Conservation (phyloP, 2,888 invertebrate genomes). For the Caenorhabditis sp. region DNA sequence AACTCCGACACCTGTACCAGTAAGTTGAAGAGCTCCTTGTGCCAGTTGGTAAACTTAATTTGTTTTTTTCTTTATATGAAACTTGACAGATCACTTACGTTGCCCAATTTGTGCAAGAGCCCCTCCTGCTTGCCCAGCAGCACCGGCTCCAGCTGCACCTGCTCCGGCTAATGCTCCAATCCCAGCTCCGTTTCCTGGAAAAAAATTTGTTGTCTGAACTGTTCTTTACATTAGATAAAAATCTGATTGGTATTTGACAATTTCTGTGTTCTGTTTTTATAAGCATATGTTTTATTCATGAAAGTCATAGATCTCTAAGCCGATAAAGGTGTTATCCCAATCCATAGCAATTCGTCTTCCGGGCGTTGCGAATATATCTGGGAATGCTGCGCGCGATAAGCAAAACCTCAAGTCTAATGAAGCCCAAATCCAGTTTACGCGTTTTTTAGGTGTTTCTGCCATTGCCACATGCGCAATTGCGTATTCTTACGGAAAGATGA, state of each 20-base stretch:
- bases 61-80: not conserved
- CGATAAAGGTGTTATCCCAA: constrained; percentile 34
- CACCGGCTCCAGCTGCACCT: constrained; percentile 73
- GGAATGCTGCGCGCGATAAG: constrained; percentile 40
- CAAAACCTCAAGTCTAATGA: constrained; percentile 11
- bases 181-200: constrained; percentile 61
- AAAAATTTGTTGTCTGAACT: not conserved
- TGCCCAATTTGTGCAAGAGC: constrained; percentile 76
- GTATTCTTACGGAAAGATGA: constrained; percentile 12
- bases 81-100: constrained; percentile 54
- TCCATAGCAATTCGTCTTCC: not conserved
- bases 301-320: not conserved
- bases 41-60: constrained; percentile 80
- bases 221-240: too few relatives aligned
- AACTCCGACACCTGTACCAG: constrained; percentile 81
- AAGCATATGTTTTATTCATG: too few relatives aligned
- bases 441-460: constrained; percentile 38
- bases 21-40: constrained; percentile 79
- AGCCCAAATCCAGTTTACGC: constrained; percentile 48
- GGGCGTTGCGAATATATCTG: not conserved
- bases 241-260: too few relatives aligned
- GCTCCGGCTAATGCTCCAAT: constrained; percentile 71
- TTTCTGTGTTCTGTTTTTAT: too few relatives aligned
- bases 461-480: not conserved
- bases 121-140: constrained; percentile 75